Base-by-base conservation (phyloP, 1,140 invertebrate genomes). In the Cylas formicarius region DNA sequence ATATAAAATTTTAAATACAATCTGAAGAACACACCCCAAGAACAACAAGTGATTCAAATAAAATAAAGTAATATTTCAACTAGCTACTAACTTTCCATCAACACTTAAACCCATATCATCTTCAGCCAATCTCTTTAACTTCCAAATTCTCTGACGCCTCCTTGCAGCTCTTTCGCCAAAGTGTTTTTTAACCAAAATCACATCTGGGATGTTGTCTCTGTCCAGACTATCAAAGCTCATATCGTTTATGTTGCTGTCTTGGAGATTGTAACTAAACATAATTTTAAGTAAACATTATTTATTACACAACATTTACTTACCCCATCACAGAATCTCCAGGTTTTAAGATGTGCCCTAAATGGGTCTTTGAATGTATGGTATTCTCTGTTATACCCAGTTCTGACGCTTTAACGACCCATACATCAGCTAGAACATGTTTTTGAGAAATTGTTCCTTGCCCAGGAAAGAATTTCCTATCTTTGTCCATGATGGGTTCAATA, bases 311-410 rank as follows among this genome's bases (percentile, higher is more conserved):
- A 20, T 41, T 39, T 24, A 23, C 67, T 69, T 75, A 90, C 79
- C 93, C 94, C 37, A 97, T 64, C 32, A 86, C 95, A 9, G 82
- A 82, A 70, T 99, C 97, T 19, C 96, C 95, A 47, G 86, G 80
- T 62, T 91, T 88, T 9, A 99, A 71, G 34, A 98, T 60, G 68
- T 97, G 88, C 0, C 96, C 97, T 24, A 99, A 69, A 73, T 99
- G 96, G 20, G 93, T 94, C 54, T 84, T 75, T 20, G 86, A 82
- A 58, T 95, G 89, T 50, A 90, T 81, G 9, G 80, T 75, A 57
- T 78, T 82, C n/a, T 90, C 82, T 42, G 82, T 82, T 7, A 84
- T 70, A 8, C 93, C 94, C 20, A 97, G 67, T 62, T 97, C 93
- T 40, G 81, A 86, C 19, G 88, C 78, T 66, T 82, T 86, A 0